Evolutionary conservation across 2,797 vertebrate species (phyloP), one percentile per base, ranked within the genome.

Genomic region (Girardinus metallicus): DNA sequence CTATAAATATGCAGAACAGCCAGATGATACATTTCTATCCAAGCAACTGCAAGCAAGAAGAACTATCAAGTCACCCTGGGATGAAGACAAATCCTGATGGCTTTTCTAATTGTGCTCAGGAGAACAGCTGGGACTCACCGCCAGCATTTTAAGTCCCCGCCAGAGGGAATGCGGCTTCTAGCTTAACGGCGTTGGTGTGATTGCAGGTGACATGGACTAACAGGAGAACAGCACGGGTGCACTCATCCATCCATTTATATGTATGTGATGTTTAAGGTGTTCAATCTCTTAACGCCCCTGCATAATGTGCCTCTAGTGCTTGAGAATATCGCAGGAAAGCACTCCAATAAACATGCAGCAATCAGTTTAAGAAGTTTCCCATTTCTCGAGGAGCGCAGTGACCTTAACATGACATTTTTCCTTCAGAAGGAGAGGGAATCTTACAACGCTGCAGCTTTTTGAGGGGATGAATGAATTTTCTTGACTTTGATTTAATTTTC

Each of bases 61-160:
- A 88, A 77, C 39, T 46, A 82, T 57, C n/a, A 80, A 83, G 79
- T 86, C 53, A 4, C 77, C 49, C 74, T 72, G 73, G 84, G 87
- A 94, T 93, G 91, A 93, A 94, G 92, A 95, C 88, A 85, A 90
- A 94, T 91, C 88, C 87, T 94, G 86, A 93, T 91, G 88, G 89
- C 79, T 92, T 80, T 81, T 82, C 77, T 92, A 91, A 93, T 87
- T 93, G 92, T 92, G 86, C 88, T 75, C 84, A 73, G 79, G 85
- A 89, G 82, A 76, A 77, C 10, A 41, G 75, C 71, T 41, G 41
- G 85, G 87, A 91, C 81, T 83, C 81, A 82, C 86, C 84, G 79
- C 74, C 1, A 77, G 83, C 62, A 11, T 80, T 92, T 83, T 39
- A 81, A 84, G 26, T 80, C 82, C 12, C 80, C 72, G 84, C 75